Conservation (phyloP, 2,888 invertebrate species). For the Agrilus biguttatus region DNA sequence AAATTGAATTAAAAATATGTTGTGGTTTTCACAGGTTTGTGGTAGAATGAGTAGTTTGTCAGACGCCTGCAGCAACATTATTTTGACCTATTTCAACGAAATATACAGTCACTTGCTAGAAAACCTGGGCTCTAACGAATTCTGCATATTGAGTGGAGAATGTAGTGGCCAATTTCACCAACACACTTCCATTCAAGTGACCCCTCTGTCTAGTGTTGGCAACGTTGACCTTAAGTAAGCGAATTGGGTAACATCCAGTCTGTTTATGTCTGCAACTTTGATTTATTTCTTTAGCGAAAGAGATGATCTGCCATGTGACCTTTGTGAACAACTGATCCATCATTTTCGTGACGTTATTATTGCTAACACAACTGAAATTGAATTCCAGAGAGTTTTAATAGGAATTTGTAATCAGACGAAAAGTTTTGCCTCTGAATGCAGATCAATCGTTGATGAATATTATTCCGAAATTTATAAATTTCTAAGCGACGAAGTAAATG, state of each 20-base stretch:
- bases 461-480: conserved; percentile 58
- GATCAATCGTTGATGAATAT: conserved; percentile 63
- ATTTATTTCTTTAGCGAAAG: conserved; percentile 2
- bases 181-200: conserved; percentile 44
- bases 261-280: background rate
- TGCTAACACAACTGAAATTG: conserved; percentile 71
- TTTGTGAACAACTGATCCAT: conserved; percentile 68
- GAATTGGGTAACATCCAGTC: background rate
- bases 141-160: conserved; percentile 67
- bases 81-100: conserved; percentile 57
- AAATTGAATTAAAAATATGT: conserved; percentile 1
- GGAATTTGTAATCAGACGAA: conserved; percentile 72
- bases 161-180: conserved; percentile 52
- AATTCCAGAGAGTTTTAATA: conserved; percentile 62
- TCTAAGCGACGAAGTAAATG: conserved; percentile 52
- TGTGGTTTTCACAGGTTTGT: conserved; percentile 38
- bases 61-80: conserved; percentile 63
- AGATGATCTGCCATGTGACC: conserved; percentile 64
- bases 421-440: conserved; percentile 59
- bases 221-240: conserved; percentile 34
- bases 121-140: conserved; percentile 45
- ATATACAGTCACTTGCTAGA: conserved; percentile 48
- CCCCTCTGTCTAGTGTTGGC: conserved; percentile 41
- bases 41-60: conserved; percentile 56
- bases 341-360: conserved; percentile 68